phyloP scores from a whole-genome alignment of 2,888 invertebrate species.

The Drosophila emarginata region DNA sequence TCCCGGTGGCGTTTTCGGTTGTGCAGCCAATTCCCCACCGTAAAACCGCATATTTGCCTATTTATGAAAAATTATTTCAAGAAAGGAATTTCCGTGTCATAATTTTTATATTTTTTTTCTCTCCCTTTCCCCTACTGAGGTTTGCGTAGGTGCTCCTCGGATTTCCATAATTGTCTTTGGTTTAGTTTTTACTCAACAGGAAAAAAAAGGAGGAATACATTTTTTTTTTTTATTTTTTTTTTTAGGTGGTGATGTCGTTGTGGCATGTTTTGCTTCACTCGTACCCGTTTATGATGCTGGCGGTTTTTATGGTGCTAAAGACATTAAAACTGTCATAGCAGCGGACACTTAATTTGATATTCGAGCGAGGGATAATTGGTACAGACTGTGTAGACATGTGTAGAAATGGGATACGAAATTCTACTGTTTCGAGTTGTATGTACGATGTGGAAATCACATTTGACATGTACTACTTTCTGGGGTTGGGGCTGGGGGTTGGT shows the following conservation, averaged over 20 bases:
- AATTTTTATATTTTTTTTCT: constrained; percentile 22
- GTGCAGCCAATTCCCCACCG: constrained; percentile 21
- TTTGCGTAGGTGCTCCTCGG: constrained; percentile 58
- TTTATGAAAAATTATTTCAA: constrained; percentile 67
- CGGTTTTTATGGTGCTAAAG: constrained; percentile 70
- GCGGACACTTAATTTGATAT: constrained; percentile 77
- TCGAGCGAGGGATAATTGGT: constrained; percentile 72
- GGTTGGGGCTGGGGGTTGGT: constrained; percentile 16
- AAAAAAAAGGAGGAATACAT: not conserved
- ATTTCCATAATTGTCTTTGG: constrained; percentile 56
- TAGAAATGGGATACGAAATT: constrained; percentile 27
- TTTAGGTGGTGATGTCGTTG: constrained; percentile 11
- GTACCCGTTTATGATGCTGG: constrained; percentile 45
- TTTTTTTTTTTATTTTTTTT: constrained; percentile 24
- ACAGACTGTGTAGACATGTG: constrained; percentile 56
- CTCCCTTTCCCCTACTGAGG: constrained; percentile 8
- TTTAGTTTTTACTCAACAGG: not conserved
- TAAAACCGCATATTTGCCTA: constrained; percentile 58
- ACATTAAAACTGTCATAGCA: constrained; percentile 78
- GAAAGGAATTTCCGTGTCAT: constrained; percentile 57
- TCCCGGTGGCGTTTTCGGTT: not conserved
- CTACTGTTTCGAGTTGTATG: constrained; percentile 29
- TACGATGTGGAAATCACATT: constrained; percentile 50
- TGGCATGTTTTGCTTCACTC: constrained; percentile 9
- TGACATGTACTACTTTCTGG: constrained; percentile 51